A percentile compares a stretch with the other conserved stretches of the same genome.
Evolutionary conservation across 2,888 invertebrate genomes (phyloP).

Genomic region (Drosophila demipolita): DNA sequence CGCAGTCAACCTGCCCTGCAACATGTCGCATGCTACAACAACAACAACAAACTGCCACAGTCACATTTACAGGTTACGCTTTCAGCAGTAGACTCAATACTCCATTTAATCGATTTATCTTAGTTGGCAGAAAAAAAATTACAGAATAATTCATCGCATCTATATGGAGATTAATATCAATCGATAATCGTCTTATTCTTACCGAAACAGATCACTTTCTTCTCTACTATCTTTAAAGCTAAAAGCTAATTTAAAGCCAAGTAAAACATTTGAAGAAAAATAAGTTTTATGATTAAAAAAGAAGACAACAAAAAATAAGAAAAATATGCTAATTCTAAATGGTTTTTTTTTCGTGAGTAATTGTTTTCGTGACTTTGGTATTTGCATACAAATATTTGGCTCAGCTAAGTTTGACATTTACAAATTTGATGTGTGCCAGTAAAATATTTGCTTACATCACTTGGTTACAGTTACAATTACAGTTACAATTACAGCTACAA

Average conservation of each 20-base stretch:
- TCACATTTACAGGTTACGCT: background rate
- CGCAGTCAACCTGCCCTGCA: conserved; percentile 26
- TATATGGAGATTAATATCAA: background rate
- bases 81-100: background rate
- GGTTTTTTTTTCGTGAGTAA: background rate
- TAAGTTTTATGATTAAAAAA: background rate
- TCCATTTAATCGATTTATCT: background rate
- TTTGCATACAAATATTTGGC: conserved; percentile 3
- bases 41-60: conserved; percentile 15
- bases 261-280: background rate
- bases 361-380: conserved; percentile 1
- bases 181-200: background rate
- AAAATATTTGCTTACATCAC: background rate
- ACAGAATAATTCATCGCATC: background rate
- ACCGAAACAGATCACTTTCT: background rate
- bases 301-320: background rate
- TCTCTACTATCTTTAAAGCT: background rate
- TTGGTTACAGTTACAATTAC: background rate
- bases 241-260: background rate
- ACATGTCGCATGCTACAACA: conserved; percentile 2
- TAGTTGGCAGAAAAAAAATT: background rate
- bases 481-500: background rate
- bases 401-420: conserved; percentile 1
- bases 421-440: background rate
- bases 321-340: background rate